Base-by-base conservation (phyloP, 2,888 invertebrate genomes). In the Doris montereyensis region DNA sequence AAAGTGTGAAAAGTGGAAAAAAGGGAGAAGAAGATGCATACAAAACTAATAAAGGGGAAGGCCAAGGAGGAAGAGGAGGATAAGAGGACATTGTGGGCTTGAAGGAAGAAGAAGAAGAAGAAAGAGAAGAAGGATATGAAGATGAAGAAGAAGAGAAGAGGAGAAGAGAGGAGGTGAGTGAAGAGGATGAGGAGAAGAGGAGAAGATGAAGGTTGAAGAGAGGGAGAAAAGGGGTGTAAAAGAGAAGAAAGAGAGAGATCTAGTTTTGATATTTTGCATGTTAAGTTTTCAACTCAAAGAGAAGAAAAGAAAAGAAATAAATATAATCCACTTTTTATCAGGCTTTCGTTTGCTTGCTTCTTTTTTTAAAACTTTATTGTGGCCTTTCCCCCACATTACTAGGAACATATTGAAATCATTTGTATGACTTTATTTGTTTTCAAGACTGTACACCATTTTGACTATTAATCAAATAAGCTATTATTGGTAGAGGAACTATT, bases 181-280 rank as follows among this genome's bases (percentile, higher is more conserved):
- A 28, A 58, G 21, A 34, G 2, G 60, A 62, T 0, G 32, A 8
- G 30, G 52, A 58, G 57, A 72, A 58, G 34, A 57, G 57, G 57
- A 28, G 58, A 57, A 58, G n/a, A 58, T 58, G 58, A 72, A 17
- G 10, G n/a, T 57, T 17, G 58, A 13, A 32, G 30, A 52, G 4
- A 30, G 30, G 52, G 32, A 58, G 57, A 72, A 52, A 72, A 72
- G n/a, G 28, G 30, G n/a, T 26, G n/a, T 30, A 72, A 32, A 72
- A 57, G 28, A 8, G 17, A 17, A 72, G 8, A 21, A 21, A 13
- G 28, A 60, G 5, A 60, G 24, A n/a, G 62, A 4, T 60, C n/a
- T n/a, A n/a, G n/a, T n/a, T n/a, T n/a, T n/a, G n/a, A n/a, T n/a
- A n/a, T n/a, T n/a, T n/a, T n/a, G n/a, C n/a, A n/a, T n/a, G n/a